These are phyloP conservation scores for Drosophila quadrilineata DNA, from an alignment of 1,140 invertebrate species.

Conservation along the genomic window DNA sequence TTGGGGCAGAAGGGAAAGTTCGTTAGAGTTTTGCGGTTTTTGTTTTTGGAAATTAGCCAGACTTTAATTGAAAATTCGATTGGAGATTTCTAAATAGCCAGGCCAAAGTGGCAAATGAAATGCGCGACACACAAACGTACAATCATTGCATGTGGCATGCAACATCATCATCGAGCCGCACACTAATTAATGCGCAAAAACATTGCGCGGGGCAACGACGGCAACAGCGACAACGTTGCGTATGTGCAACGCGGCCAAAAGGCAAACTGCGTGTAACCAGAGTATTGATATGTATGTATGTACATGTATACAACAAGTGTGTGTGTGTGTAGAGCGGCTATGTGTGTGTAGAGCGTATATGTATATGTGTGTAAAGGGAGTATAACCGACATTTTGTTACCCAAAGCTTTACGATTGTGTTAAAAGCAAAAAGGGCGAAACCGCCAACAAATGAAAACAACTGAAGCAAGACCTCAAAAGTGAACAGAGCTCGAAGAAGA, in stretches of 20 bases:
- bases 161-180: slow-evolving; percentile 34
- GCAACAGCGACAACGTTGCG: slow-evolving; percentile 66
- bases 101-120: background rate
- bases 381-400: slow-evolving; percentile 50
- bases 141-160: slow-evolving; percentile 60
- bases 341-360: background rate
- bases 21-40: slow-evolving; percentile 32
- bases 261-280: slow-evolving; percentile 40
- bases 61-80: slow-evolving; percentile 72
- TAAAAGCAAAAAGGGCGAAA: slow-evolving; percentile 37
- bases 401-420: slow-evolving; percentile 59
- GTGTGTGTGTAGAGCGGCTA: background rate
- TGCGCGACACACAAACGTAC: no score
- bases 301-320: background rate
- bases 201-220: slow-evolving; percentile 37
- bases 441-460: slow-evolving; percentile 30
- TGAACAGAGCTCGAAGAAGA: background rate
- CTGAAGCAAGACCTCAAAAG: background rate
- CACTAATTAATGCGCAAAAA: slow-evolving; percentile 74
- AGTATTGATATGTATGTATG: slow-evolving; percentile 6
- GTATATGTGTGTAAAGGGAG: slow-evolving; percentile 19
- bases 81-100: slow-evolving; percentile 57
- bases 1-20: slow-evolving; percentile 29
- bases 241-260: slow-evolving; percentile 48
- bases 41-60: slow-evolving; percentile 49